These are phyloP conservation scores for Vanessa tameamea DNA, from an alignment of 1,140 invertebrate species.

Conservation along the genomic window DNA sequence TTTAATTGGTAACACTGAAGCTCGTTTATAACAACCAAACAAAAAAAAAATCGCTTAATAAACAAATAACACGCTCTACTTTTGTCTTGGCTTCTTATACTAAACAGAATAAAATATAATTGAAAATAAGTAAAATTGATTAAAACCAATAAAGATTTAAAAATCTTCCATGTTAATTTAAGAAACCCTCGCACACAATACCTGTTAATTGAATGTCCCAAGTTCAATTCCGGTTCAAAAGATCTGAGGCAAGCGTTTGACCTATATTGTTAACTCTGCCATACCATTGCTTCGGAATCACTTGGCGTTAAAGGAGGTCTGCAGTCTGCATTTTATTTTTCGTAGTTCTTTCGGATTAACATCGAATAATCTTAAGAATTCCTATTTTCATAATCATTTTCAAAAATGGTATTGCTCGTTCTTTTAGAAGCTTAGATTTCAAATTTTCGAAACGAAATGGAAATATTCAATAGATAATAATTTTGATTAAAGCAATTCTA, in stretches of 20 bases:
- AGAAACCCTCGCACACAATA: neutral
- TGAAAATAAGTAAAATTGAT: neutral
- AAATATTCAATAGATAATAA: too few relatives aligned
- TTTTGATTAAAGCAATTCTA: too few relatives aligned
- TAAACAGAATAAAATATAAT: neutral
- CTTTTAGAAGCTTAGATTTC: neutral
- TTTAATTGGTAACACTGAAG: too few relatives aligned
- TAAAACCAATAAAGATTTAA: neutral
- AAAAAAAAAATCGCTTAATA: too few relatives aligned
- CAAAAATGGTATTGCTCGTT: neutral
- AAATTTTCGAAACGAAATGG: too few relatives aligned
- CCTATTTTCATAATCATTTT: neutral
- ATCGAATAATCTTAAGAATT: neutral
- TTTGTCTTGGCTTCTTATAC: too few relatives aligned
- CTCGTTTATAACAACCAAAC: too few relatives aligned
- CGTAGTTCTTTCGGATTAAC: neutral
- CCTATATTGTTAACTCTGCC: constrained; percentile 21
- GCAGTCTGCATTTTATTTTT: constrained; percentile 10
- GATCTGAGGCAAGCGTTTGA: constrained; percentile 16
- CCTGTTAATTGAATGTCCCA: constrained; percentile 15
- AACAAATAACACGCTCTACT: too few relatives aligned
- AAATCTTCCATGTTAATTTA: neutral
- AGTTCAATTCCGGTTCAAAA: constrained; percentile 27
- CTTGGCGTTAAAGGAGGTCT: neutral
- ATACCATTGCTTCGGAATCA: constrained; percentile 7